A percentile compares a stretch with the other conserved stretches of the same genome.
These are phyloP conservation scores for Lasioglossum calceatum DNA, from an alignment of 2,888 invertebrate genomes.

Conservation along the genomic window DNA sequence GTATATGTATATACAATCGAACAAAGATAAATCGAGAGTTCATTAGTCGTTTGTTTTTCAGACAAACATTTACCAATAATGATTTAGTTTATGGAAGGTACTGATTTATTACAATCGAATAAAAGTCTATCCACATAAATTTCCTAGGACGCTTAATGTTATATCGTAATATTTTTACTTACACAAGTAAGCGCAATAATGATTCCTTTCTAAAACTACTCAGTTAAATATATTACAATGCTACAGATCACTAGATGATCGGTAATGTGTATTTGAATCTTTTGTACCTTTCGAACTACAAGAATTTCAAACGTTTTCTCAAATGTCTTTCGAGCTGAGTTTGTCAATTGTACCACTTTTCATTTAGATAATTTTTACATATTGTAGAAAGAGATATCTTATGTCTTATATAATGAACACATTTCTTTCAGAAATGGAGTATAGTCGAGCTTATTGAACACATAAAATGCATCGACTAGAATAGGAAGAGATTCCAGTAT, in stretches of 20 bases:
- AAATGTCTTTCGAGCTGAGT: conserved; percentile 29
- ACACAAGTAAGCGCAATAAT: conserved; percentile 74
- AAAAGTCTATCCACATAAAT: conserved; percentile 56
- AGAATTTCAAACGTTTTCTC: conserved; percentile 36
- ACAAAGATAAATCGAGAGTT: neutral
- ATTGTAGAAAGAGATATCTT: conserved; percentile 61
- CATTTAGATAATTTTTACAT: conserved; percentile 33
- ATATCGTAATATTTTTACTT: conserved; percentile 69
- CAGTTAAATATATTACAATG: conserved; percentile 74
- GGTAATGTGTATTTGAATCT: conserved; percentile 53
- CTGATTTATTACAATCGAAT: conserved; percentile 61
- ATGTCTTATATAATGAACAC: conserved; percentile 63
- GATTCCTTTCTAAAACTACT: conserved; percentile 71
- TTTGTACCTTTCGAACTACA: conserved; percentile 58
- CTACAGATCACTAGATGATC: conserved; percentile 53
- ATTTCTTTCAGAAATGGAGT: conserved; percentile 57
- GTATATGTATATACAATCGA: neutral
- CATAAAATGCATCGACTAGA: conserved; percentile 50
- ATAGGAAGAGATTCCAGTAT: conserved; percentile 43
- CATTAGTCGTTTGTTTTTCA: neutral
- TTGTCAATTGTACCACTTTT: conserved; percentile 30
- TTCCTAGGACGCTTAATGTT: conserved; percentile 66
- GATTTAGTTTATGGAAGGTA: conserved; percentile 51
- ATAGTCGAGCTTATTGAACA: conserved; percentile 58
- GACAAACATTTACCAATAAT: neutral